Evolutionary conservation across 2,797 vertebrate genomes (phyloP).

Genomic region (Natrix natrix): DNA sequence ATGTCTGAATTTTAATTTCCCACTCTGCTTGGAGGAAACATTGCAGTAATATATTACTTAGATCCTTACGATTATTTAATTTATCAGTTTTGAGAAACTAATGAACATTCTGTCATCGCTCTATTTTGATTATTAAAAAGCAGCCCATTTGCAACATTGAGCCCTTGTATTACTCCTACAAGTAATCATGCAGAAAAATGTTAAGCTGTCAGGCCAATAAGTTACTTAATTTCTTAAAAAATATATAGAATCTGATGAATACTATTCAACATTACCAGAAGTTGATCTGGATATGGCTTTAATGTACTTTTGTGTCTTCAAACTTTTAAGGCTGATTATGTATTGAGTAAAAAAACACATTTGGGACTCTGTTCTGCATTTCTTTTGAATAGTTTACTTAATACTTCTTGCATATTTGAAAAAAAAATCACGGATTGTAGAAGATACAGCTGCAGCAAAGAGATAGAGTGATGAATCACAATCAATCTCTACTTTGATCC

Average conservation of each 20-base stretch:
- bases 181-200: neutral
- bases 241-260: neutral
- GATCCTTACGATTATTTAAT: neutral
- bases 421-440: neutral
- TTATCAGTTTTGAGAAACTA: neutral
- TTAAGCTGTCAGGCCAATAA: neutral
- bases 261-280: neutral
- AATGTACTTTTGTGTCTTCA: neutral
- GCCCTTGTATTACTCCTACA: neutral
- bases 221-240: neutral
- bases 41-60: neutral
- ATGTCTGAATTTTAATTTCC: neutral
- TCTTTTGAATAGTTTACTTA: neutral
- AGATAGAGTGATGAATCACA: neutral
- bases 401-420: neutral
- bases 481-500: neutral
- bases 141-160: neutral
- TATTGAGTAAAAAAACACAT: neutral
- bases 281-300: neutral
- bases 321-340: neutral
- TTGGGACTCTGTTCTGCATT: neutral
- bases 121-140: neutral
- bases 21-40: neutral
- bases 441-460: neutral
- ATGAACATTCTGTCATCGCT: neutral